Conservation (phyloP, 2,113 vertebrate genomes). For the Halcyon senegalensis region DNA sequence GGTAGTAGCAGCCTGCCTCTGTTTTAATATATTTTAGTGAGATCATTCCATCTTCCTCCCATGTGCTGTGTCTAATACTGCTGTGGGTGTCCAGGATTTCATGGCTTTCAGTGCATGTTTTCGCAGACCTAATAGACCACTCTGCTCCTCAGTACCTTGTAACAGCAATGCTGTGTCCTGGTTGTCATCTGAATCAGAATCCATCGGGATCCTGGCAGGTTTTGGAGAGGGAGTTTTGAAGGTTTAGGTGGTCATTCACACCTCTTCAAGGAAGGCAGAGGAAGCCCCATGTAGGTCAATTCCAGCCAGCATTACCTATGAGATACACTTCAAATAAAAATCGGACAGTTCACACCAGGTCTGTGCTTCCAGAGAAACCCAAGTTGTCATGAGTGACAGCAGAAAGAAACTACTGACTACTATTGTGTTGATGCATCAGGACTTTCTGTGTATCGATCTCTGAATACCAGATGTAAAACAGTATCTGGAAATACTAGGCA, state of each 20-base stretch:
- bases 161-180: neutral
- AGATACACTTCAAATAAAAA: neutral
- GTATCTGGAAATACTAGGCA: neutral
- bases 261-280: neutral
- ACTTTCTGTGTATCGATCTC: neutral
- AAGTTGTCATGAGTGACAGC: neutral
- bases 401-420: neutral
- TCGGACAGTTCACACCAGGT: neutral
- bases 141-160: neutral
- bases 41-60: neutral
- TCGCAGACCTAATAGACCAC: neutral
- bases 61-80: neutral
- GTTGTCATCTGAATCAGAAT: rapidly evolving
- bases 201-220: rapidly evolving
- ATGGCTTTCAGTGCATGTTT: neutral
- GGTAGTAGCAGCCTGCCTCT: neutral
- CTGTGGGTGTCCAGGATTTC: neutral
- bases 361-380: neutral
- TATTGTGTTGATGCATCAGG: neutral
- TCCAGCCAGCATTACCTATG: neutral
- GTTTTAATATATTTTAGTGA: neutral
- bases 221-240: neutral
- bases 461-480: neutral
- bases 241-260: neutral
- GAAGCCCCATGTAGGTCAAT: neutral